phyloP scores from a whole-genome alignment of 2,888 invertebrate genomes.

The Scelioninae gen. 2 region DNA sequence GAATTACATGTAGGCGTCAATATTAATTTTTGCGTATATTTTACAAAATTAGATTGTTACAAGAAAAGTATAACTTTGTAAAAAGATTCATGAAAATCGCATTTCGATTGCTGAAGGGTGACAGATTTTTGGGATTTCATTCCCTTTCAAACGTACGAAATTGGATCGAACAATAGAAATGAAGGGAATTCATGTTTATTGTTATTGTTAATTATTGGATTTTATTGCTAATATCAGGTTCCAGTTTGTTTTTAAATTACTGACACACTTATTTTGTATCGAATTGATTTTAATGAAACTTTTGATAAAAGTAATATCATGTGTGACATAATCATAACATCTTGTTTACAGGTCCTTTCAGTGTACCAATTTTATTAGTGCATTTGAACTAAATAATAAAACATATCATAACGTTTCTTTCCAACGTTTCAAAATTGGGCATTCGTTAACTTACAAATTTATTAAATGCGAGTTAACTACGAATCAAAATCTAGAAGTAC shows the following conservation, averaged over 20 bases:
- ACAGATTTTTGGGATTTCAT: too few relatives aligned
- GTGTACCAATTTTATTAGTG: constrained; percentile 16
- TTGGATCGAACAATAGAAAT: too few relatives aligned
- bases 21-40: constrained; percentile 34
- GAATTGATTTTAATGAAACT: not conserved
- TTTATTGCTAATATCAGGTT: too few relatives aligned
- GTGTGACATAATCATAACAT: not conserved
- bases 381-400: constrained; percentile 36
- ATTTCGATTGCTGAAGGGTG: too few relatives aligned
- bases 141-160: too few relatives aligned
- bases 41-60: constrained; percentile 21
- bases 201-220: too few relatives aligned
- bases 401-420: constrained; percentile 54
- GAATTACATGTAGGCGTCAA: constrained; percentile 38
- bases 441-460: constrained; percentile 28
- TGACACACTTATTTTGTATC: too few relatives aligned
- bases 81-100: not conserved
- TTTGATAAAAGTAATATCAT: not conserved
- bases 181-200: too few relatives aligned
- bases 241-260: not conserved
- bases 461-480: constrained; percentile 35
- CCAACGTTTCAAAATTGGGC: constrained; percentile 27
- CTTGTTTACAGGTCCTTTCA: not conserved
- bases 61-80: not conserved
- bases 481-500: constrained; percentile 36